phyloP scores from a whole-genome alignment of 2,797 vertebrate species.

The Gila robusta region DNA sequence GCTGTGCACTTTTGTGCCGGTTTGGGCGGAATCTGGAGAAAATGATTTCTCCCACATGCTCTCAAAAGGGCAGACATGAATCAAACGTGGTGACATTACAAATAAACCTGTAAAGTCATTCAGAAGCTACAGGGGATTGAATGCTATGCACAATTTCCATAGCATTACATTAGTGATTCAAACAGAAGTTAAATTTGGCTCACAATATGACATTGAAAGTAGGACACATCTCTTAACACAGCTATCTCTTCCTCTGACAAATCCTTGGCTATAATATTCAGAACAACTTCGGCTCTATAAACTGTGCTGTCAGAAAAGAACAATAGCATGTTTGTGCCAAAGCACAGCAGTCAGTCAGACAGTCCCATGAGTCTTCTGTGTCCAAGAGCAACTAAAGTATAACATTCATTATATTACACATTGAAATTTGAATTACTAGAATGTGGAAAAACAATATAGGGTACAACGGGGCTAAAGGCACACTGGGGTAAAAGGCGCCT shows the following conservation, averaged over 20 bases:
- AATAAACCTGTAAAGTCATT: conserved; percentile 46
- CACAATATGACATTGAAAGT: conserved; percentile 4
- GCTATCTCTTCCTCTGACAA: conserved; percentile 9
- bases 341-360: background rate
- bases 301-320: conserved; percentile 9
- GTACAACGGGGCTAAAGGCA: too few species aligned
- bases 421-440: conserved; percentile 20
- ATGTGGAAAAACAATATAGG: background rate
- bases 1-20: conserved; percentile 30
- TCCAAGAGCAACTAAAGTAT: background rate
- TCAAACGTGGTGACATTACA: conserved; percentile 40
- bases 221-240: conserved; percentile 39
- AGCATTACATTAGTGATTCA: conserved; percentile 30
- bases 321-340: conserved; percentile 30
- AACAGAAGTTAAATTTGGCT: conserved; percentile 46
- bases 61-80: conserved; percentile 24
- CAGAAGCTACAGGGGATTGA: conserved; percentile 37
- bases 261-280: conserved; percentile 5
- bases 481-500: too few species aligned
- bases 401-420: background rate
- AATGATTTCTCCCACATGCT: conserved; percentile 42
- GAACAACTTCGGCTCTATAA: background rate
- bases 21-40: conserved; percentile 23
- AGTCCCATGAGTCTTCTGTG: conserved; percentile 9
- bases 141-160: conserved; percentile 8